Evolutionary conservation across 2,888 invertebrate genomes (phyloP).

Genomic region (Rhingia rostrata): DNA sequence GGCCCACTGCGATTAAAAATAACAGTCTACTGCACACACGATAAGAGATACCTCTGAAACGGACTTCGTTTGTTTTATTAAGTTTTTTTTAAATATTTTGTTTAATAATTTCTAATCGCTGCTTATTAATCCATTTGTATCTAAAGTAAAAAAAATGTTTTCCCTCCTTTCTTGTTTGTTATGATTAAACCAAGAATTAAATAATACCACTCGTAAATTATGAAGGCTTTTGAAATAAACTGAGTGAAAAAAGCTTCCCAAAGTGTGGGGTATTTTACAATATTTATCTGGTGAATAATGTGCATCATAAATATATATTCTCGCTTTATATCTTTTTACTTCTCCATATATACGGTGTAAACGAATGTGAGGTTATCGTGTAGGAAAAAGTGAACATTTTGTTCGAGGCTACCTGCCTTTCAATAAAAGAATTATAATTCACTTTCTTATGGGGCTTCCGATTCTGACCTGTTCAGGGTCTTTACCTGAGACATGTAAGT

Average conservation of each 20-base stretch:
- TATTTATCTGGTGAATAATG: slow-evolving; percentile 24
- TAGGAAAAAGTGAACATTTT: background rate
- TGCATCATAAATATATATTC: background rate
- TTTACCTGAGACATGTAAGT: too few species aligned
- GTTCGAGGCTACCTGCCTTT: too few species aligned
- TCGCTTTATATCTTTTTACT: too few species aligned
- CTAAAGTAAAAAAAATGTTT: background rate
- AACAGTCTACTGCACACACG: slow-evolving; percentile 6
- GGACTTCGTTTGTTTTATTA: slow-evolving; percentile 11
- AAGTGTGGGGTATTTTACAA: slow-evolving; percentile 2
- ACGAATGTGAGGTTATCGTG: too few species aligned
- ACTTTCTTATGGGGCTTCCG: too few species aligned
- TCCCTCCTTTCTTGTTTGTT: background rate
- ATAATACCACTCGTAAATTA: background rate
- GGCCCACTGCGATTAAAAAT: slow-evolving; percentile 24
- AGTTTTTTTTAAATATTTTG: background rate
- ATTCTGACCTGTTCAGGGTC: too few species aligned
- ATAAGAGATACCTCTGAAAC: slow-evolving; percentile 22
- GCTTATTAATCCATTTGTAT: background rate
- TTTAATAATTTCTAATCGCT: background rate
- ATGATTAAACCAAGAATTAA: background rate
- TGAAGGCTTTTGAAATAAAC: background rate
- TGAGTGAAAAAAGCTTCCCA: background rate
- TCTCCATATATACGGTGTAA: too few species aligned
- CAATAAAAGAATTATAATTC: too few species aligned